Conservation (phyloP, 2,888 invertebrate species). For the Chironomus tentans region DNA sequence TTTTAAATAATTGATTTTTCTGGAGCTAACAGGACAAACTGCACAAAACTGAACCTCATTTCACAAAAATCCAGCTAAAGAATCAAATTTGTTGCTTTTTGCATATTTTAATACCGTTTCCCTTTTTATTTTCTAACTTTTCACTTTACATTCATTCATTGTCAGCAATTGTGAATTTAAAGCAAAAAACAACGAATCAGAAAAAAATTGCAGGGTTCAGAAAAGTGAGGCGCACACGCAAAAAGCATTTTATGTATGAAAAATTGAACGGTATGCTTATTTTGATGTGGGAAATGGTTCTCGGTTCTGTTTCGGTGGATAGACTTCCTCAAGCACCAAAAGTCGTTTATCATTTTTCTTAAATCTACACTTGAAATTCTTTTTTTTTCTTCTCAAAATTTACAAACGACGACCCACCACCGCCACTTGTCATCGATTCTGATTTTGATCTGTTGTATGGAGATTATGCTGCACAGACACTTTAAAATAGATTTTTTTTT, state of each 20-base stretch:
- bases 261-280: not conserved
- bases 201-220: constrained; percentile 16
- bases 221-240: not conserved
- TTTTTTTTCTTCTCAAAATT: not conserved
- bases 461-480: not conserved
- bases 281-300: too few relatives aligned
- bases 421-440: too few relatives aligned
- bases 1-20: too few relatives aligned
- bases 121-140: not conserved
- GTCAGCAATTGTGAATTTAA: constrained; percentile 8
- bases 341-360: not conserved
- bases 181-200: not conserved
- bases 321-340: not conserved
- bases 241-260: not conserved
- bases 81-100: constrained; percentile 26
- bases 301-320: too few relatives aligned
- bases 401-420: not conserved
- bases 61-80: not conserved
- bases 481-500: not conserved
- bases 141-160: constrained; percentile 5
- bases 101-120: not conserved
- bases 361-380: not conserved
- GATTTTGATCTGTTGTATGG: not conserved
- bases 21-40: too few relatives aligned
- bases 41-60: too few relatives aligned